Evolutionary conservation across 2,797 vertebrate species (phyloP).

Genomic region (Eremophila alpestris): DNA sequence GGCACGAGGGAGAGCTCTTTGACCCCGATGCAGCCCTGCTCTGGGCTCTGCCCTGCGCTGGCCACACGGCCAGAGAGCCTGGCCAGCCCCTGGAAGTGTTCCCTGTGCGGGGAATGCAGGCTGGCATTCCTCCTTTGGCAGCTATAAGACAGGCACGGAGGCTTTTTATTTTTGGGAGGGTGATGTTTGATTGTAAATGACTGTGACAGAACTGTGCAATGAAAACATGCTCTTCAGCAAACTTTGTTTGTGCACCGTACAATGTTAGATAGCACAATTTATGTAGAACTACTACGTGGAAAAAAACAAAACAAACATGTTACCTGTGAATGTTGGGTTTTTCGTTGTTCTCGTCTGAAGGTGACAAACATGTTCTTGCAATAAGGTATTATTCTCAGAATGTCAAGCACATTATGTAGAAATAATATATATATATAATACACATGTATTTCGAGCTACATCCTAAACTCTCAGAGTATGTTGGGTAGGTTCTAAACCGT

Average conservation of each 20-base stretch:
- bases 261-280: conserved; percentile 81
- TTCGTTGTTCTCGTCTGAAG: conserved; percentile 88
- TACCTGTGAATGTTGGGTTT: conserved; percentile 92
- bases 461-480: conserved; percentile 57
- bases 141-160: conserved; percentile 81
- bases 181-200: conserved; percentile 83
- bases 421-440: conserved; percentile 71
- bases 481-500: conserved; percentile 68
- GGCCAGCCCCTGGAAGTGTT: not conserved
- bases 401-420: conserved; percentile 91
- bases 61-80: not conserved
- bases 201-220: conserved; percentile 88
- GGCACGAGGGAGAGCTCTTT: not conserved
- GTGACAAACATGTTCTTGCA: conserved; percentile 92
- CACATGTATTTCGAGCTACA: conserved; percentile 60
- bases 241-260: conserved; percentile 85
- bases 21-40: not conserved
- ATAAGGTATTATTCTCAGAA: conserved; percentile 97
- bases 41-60: not conserved
- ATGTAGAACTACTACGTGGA: conserved; percentile 91
- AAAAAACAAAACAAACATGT: conserved; percentile 81
- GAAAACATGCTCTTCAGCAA: conserved; percentile 82
- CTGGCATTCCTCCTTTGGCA: conserved; percentile 80
- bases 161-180: conserved; percentile 61
- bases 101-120: not conserved